A percentile compares a stretch with the other conserved stretches of the same genome.
phyloP scores from a whole-genome alignment of 2,797 vertebrate species.

The Sebastes cheni region DNA sequence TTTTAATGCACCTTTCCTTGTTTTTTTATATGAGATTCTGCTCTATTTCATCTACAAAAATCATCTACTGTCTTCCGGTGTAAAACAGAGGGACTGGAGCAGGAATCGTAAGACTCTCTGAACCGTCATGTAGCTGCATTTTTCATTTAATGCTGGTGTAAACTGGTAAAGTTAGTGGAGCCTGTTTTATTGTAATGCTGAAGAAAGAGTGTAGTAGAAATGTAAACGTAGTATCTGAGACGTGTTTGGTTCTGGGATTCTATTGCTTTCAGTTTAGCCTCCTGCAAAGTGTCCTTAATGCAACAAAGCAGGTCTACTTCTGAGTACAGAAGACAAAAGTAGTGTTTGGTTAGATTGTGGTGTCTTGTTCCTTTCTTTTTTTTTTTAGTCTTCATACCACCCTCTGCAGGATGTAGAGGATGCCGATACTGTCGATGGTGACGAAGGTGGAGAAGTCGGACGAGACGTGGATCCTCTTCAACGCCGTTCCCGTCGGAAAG shows the following conservation, averaged over 20 bases:
- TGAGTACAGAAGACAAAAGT: neutral
- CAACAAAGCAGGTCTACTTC: neutral
- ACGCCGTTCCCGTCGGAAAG: slow-evolving; percentile 89
- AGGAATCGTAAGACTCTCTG: neutral
- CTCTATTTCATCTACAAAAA: neutral
- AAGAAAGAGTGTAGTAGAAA: neutral
- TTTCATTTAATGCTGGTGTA: neutral
- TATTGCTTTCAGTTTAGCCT: neutral
- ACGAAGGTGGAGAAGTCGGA: slow-evolving; percentile 90
- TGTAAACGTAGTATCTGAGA: neutral
- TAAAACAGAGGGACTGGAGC: neutral
- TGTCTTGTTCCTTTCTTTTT: neutral
- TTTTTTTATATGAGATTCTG: neutral
- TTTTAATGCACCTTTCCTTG: neutral
- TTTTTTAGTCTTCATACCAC: slow-evolving; percentile 57
- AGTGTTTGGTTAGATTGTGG: neutral
- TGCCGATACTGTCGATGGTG: slow-evolving; percentile 95
- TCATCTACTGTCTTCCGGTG: neutral
- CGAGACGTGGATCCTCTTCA: slow-evolving; percentile 91
- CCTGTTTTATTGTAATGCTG: neutral
- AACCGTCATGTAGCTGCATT: neutral
- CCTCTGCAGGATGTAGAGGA: slow-evolving; percentile 91
- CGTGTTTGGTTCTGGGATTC: neutral
- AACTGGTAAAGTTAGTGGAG: neutral
- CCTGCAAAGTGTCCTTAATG: neutral